Evolutionary conservation across 2,113 vertebrate genomes (phyloP).

Genomic region (Poeciliopsis occidentalis): DNA sequence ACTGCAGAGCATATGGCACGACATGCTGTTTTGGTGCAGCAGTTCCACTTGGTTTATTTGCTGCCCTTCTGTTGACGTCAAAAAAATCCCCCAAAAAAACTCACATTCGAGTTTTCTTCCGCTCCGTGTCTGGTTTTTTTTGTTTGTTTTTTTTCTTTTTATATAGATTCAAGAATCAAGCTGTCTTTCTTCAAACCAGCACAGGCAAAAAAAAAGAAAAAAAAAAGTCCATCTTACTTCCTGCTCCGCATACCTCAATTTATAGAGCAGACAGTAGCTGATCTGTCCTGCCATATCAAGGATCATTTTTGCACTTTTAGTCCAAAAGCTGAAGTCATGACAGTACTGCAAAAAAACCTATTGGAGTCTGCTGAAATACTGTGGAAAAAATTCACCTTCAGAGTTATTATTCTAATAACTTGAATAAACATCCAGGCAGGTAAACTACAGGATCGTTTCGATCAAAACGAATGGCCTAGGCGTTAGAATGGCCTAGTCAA

Average conservation of each 20-base stretch:
- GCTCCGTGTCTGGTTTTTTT: background rate
- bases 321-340: no score
- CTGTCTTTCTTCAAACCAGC: background rate
- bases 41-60: constrained; percentile 12
- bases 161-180: background rate
- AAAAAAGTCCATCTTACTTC: background rate
- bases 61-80: constrained; percentile 11
- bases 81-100: constrained; percentile 10
- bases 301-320: no score
- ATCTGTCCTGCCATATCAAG: no score
- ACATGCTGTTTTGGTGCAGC: background rate
- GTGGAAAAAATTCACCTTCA: no score
- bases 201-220: constrained; percentile 2
- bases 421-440: background rate
- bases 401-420: no score
- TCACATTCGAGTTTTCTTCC: constrained; percentile 9
- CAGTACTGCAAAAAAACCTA: no score
- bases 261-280: no score
- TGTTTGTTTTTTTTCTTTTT: background rate
- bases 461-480: no score
- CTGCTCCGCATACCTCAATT: no score
- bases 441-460: no score
- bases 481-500: no score
- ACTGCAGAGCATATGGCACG: background rate
- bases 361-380: no score